Evolutionary conservation across 2,888 invertebrate species (phyloP), one percentile per base, ranked within the genome.

Genomic region (Polymixis lichenea): DNA sequence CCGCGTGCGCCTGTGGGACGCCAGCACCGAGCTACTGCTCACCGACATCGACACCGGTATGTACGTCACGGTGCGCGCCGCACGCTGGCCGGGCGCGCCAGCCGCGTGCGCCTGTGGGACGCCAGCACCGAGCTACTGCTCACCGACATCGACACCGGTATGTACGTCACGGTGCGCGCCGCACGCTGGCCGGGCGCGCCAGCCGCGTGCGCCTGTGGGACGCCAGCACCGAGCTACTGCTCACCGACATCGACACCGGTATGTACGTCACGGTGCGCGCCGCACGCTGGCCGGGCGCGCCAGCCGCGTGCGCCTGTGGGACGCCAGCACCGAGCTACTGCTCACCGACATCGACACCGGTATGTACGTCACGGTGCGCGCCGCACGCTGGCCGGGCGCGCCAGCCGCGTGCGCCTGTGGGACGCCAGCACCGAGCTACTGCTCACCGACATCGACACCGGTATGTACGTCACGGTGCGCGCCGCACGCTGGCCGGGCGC

Each of bases 191-290:
- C 22, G 99, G 99, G 0, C 98, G 98, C 90, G 97, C 98, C 28
- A 96, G 98, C 73, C 95, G 97, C 68, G 96, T 99, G 84, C 97
- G 99, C 72, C 97, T 99, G 80, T 99, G 99, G 99, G 99, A 99
- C 95, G 98, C 98, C 61, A 97, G 98, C 90, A 97, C 97, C 65
- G 99, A 99, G 96, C 95, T 98, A 88, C 98, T 98, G 91, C 95
- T 97, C 64, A 96, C 96, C 87, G 99, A 99, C 93, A 97, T 99
- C 84, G 97, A 97, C 62, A 98, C 99, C 11, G 98, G 98, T 85
- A 32, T 3, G 67, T 55, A 25, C 43, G 38, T 38, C 6, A 46
- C 43, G 2, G 43, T 46, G 98, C 78, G 99, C 92, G 98, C 98
- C 97, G 99, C 84, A 97, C 98, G 78, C 98, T 98, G 83, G 98